These are phyloP conservation scores for Caradrina kadenii DNA, from an alignment of 2,888 invertebrate species.

Conservation along the genomic window DNA sequence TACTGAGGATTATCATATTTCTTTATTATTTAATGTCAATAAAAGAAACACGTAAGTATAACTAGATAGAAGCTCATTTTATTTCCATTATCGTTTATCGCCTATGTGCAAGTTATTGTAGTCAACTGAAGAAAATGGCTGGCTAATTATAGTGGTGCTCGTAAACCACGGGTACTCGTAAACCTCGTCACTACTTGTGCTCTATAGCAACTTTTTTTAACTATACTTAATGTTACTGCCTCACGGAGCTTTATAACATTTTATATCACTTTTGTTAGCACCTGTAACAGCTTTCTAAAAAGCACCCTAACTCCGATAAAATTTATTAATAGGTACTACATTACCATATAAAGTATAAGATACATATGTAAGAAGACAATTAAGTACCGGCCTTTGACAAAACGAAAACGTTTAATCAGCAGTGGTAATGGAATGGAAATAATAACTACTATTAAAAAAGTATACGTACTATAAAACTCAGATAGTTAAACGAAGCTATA, in stretches of 20 bases:
- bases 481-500: constrained; percentile 42
- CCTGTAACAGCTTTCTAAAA: constrained; percentile 3
- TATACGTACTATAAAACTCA: constrained; percentile 7
- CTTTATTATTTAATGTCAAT: constrained; percentile 5
- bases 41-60: constrained; percentile 15
- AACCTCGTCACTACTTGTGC: constrained; percentile 29
- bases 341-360: background rate
- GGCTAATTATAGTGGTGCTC: constrained; percentile 42
- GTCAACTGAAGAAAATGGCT: constrained; percentile 41
- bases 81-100: constrained; percentile 56
- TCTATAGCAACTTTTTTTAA: constrained; percentile 32
- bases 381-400: constrained; percentile 6
- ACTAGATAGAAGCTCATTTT: constrained; percentile 48
- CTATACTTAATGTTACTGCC: constrained; percentile 22
- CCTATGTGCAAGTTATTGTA: constrained; percentile 46
- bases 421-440: constrained; percentile 22
- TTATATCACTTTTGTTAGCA: constrained; percentile 20
- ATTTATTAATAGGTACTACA: background rate
- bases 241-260: constrained; percentile 11
- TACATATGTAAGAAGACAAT: constrained; percentile 3
- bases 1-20: constrained; percentile 5
- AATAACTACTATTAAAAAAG: constrained; percentile 34
- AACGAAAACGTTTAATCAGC: background rate
- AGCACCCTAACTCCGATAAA: background rate
- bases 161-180: constrained; percentile 35